Base-by-base conservation (phyloP, 2,797 vertebrate species). In the Tapera naevia region DNA sequence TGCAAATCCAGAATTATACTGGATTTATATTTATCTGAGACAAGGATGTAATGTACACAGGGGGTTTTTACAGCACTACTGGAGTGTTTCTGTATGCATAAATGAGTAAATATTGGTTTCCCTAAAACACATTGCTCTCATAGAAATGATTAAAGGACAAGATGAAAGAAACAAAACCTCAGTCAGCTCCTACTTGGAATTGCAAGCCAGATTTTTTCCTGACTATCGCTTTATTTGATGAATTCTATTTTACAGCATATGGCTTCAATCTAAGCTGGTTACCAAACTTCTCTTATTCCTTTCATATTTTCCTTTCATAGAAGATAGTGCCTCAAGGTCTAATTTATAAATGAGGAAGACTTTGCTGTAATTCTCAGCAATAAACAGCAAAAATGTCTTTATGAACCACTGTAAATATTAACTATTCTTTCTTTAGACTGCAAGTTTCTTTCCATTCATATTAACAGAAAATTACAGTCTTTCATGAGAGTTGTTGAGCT, bases 1-100 rank as follows among this genome's bases (percentile, higher is more conserved):
- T 71, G 75, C 79, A 95, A 96, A 95, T 93, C 86, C 90, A 93
- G 91, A 94, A 92, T 96, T 93, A 89, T 73, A 67, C 64, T 75
- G 92, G 87, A 88, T 94, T 97, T 91, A 32, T 67, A 45, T 88
- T 94, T 88, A 76, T 76, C 76, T 64, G 74, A 88, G 73, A 66
- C 32, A 53, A 64, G 66, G 53, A 75, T n/a, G 78, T 79, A 88
- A 88, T 2, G 2, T 48, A 86, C 75, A 46, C 73, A 65, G 80
- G n/a, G 17, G 58, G 70, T 70, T 70, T 91, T 56, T 51, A 73
- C 62, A 69, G 17, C 10, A 16, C 60, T 65, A 13, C 13, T 71
- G 58, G 17, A 79, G 48, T 71, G 43, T 7, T 80, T 69, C 61
- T 79, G 27, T 39, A 70, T 46, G 37, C 21, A 64, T 50, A 76